Conservation (phyloP, 2,113 vertebrate genomes). For the Pomatorhinus ruficollis region DNA sequence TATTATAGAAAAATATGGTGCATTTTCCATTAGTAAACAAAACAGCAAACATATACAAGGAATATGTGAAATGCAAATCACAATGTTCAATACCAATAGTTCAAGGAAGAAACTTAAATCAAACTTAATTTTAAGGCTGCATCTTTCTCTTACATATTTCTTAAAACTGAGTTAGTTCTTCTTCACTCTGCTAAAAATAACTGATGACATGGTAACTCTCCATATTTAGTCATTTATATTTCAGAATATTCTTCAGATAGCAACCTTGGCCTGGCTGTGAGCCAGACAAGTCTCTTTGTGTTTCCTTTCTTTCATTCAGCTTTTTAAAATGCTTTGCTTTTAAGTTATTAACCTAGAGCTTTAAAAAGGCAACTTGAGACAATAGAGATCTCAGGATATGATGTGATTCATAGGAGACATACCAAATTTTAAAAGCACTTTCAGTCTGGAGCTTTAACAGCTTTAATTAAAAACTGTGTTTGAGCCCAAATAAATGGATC, state of each 20-base stretch:
- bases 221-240: neutral
- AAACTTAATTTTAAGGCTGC: neutral
- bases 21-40: neutral
- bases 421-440: conserved; percentile 11
- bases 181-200: conserved; percentile 23
- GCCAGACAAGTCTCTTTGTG: neutral
- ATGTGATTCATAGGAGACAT: neutral
- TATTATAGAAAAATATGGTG: neutral
- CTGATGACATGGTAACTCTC: neutral
- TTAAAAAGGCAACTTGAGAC: conserved; percentile 17
- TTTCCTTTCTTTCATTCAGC: conserved; percentile 7
- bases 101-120: neutral
- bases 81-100: neutral
- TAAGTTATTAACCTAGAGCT: conserved; percentile 25
- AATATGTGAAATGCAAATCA: neutral
- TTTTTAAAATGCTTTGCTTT: conserved; percentile 32
- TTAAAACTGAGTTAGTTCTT: neutral
- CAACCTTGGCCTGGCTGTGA: neutral
- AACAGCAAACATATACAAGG: neutral
- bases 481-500: neutral
- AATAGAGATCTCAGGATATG: neutral
- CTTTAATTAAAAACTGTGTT: conserved; percentile 9
- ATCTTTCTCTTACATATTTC: neutral
- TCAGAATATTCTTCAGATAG: conserved; percentile 25
- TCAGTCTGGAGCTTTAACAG: neutral